Conservation (phyloP, 2,888 invertebrate species). For the Seira musarum region DNA sequence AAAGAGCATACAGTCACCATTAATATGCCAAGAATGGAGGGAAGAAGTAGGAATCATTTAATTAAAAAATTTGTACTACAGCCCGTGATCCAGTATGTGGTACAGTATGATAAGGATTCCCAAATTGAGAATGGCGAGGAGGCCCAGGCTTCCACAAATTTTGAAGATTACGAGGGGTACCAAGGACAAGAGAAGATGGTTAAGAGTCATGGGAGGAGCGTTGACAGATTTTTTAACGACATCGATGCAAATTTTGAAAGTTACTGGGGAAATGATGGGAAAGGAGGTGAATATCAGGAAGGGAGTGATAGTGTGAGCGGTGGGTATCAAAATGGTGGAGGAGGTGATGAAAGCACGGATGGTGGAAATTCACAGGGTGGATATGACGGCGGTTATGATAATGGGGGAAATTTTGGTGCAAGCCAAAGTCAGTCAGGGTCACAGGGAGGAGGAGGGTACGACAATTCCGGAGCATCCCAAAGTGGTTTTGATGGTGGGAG, state of each 20-base stretch:
- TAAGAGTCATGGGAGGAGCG: background rate
- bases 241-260: slow-evolving; percentile 15
- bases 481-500: too few species aligned
- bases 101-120: slow-evolving; percentile 24
- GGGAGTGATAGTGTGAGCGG: background rate
- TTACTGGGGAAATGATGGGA: slow-evolving; percentile 23
- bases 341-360: background rate
- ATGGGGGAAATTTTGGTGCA: too few species aligned
- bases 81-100: slow-evolving; percentile 37
- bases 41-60: background rate
- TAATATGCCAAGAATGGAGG: slow-evolving; percentile 17
- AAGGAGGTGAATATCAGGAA: background rate
- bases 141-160: background rate
- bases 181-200: background rate
- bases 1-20: slow-evolving; percentile 30
- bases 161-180: slow-evolving; percentile 8
- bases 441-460: too few species aligned
- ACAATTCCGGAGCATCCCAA: too few species aligned
- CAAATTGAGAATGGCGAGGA: background rate
- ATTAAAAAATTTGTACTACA: slow-evolving; percentile 30
- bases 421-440: too few species aligned
- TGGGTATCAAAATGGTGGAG: background rate
- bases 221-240: slow-evolving; percentile 21
- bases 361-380: background rate
- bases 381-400: too few species aligned